These are phyloP conservation scores for Melanerpes formicivorus DNA, from an alignment of 2,113 vertebrate species.

Conservation along the genomic window DNA sequence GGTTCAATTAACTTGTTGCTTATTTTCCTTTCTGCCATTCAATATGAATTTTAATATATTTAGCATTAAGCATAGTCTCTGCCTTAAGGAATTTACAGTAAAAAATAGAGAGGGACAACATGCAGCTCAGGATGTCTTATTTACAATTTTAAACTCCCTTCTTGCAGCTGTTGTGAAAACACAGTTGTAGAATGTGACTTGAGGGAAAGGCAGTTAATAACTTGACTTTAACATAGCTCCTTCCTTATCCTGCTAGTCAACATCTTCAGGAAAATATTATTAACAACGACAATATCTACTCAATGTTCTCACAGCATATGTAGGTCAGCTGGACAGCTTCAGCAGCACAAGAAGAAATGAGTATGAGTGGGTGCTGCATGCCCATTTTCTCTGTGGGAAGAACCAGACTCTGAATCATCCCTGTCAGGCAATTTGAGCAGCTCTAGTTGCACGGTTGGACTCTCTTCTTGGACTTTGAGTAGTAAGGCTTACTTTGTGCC, in stretches of 20 bases:
- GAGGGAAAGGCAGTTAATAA: neutral
- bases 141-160: neutral
- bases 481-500: neutral
- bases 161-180: neutral
- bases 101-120: neutral
- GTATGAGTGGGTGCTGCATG: neutral
- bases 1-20: conserved; percentile 24
- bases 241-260: neutral
- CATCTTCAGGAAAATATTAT: neutral
- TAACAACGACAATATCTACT: neutral
- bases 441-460: neutral
- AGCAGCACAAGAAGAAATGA: neutral
- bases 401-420: neutral
- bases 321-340: neutral
- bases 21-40: conserved; percentile 15
- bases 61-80: conserved; percentile 8
- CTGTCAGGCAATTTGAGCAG: neutral
- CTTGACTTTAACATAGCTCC: neutral
- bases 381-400: neutral
- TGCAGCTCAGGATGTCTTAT: neutral
- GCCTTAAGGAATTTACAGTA: neutral
- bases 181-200: neutral
- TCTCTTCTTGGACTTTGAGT: neutral
- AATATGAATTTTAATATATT: conserved; percentile 5
- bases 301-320: neutral